A percentile compares a stretch with the other conserved stretches of the same genome.
Conservation (phyloP, 1,140 invertebrate species). For the Pseudomyrmex dendroicus region DNA sequence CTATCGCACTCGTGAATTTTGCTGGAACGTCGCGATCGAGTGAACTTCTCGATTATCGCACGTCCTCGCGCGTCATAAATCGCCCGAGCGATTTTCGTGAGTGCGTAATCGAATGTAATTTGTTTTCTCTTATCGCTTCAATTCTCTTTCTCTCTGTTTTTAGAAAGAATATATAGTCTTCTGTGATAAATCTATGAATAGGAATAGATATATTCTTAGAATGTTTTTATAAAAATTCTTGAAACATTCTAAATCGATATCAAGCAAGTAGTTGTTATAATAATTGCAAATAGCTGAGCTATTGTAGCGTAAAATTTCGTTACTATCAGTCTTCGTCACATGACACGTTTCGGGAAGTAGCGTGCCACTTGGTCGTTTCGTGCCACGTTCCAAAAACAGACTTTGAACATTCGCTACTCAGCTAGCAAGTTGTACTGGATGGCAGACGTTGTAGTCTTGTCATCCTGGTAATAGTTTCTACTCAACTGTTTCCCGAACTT, state of each 20-base stretch:
- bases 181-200: too few species aligned
- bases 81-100: constrained; percentile 10
- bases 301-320: background rate
- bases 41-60: constrained; percentile 51
- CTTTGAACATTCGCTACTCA: constrained; percentile 34
- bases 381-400: constrained; percentile 22
- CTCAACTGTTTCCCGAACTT: constrained; percentile 31
- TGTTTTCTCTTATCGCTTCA: background rate
- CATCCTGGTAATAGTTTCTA: constrained; percentile 15
- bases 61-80: constrained; percentile 43
- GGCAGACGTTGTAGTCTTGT: constrained; percentile 35
- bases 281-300: too few species aligned
- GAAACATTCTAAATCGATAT: too few species aligned
- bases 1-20: constrained; percentile 34
- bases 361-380: constrained; percentile 32
- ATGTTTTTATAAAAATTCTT: too few species aligned
- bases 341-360: background rate
- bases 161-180: too few species aligned
- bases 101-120: constrained; percentile 1
- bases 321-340: background rate
- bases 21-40: constrained; percentile 21
- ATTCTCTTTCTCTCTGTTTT: background rate
- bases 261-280: too few species aligned
- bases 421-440: constrained; percentile 39
- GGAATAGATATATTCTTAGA: too few species aligned